phyloP scores from a whole-genome alignment of 2,797 vertebrate genomes.

The Alcedo quadribrachys region DNA sequence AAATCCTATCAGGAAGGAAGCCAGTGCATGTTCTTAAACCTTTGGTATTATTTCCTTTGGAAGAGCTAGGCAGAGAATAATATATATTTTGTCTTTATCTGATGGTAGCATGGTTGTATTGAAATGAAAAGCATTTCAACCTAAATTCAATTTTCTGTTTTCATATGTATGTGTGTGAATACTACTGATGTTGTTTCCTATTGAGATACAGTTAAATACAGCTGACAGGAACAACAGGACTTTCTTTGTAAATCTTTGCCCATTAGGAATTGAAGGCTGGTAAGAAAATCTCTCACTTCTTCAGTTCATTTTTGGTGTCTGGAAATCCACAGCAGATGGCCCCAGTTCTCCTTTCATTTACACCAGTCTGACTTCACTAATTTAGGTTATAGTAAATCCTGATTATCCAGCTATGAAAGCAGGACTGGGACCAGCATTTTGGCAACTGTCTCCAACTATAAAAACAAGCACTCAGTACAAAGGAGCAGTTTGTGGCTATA shows the following conservation, averaged over 20 bases:
- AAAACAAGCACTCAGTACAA: not conserved
- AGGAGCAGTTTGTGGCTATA: not conserved
- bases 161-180: not conserved
- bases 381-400: constrained; percentile 40
- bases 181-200: constrained; percentile 1
- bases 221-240: not conserved
- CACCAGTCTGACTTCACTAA: constrained; percentile 16
- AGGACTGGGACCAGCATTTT: constrained; percentile 2
- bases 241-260: constrained; percentile 4
- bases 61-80: constrained; percentile 50
- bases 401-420: constrained; percentile 13
- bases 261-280: not conserved
- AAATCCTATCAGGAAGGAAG: constrained; percentile 59
- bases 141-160: constrained; percentile 31
- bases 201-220: constrained; percentile 1
- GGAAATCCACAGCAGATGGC: constrained; percentile 39
- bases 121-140: constrained; percentile 40
- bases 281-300: constrained; percentile 10
- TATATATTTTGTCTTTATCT: constrained; percentile 46
- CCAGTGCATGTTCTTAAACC: constrained; percentile 59
- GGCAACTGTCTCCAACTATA: not conserved
- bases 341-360: constrained; percentile 32
- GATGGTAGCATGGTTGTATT: constrained; percentile 1
- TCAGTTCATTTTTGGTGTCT: not conserved
- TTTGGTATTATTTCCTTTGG: constrained; percentile 66